These are phyloP conservation scores for Clostera curtula DNA, from an alignment of 2,888 invertebrate genomes.

Conservation along the genomic window DNA sequence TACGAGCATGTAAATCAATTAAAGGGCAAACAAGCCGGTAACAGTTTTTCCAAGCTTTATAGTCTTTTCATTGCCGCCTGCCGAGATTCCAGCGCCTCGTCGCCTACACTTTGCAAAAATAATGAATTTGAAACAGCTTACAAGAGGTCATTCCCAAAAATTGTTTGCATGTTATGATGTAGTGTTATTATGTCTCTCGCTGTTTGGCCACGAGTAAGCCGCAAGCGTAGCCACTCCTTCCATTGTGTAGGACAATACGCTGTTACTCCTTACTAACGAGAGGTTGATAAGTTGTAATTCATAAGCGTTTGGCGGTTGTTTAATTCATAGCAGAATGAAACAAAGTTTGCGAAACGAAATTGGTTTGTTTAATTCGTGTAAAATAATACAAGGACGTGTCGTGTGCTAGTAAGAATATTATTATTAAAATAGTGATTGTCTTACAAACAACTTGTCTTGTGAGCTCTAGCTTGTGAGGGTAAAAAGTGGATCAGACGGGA, in stretches of 20 bases:
- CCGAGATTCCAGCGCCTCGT: too few relatives aligned
- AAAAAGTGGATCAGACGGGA: too few relatives aligned
- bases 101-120: slow-evolving; percentile 1
- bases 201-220: slow-evolving; percentile 54
- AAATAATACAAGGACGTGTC: too few relatives aligned
- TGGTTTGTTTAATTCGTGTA: too few relatives aligned
- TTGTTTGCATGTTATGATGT: slow-evolving; percentile 13
- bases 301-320: slow-evolving; percentile 7
- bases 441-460: too few relatives aligned
- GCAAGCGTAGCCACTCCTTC: slow-evolving; percentile 49
- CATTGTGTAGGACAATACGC: slow-evolving; percentile 66
- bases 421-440: too few relatives aligned
- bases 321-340: not conserved
- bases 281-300: slow-evolving; percentile 19
- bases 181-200: slow-evolving; percentile 32
- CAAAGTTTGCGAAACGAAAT: slow-evolving; percentile 1
- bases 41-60: too few relatives aligned
- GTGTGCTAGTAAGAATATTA: too few relatives aligned
- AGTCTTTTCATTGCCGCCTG: too few relatives aligned
- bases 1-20: too few relatives aligned
- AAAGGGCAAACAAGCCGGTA: too few relatives aligned
- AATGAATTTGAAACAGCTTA: slow-evolving; percentile 15
- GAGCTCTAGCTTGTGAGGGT: too few relatives aligned
- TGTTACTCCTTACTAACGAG: slow-evolving; percentile 70
- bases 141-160: slow-evolving; percentile 17